These are phyloP conservation scores for Portevinia maculata DNA, from an alignment of 2,888 invertebrate species.

Conservation along the genomic window DNA sequence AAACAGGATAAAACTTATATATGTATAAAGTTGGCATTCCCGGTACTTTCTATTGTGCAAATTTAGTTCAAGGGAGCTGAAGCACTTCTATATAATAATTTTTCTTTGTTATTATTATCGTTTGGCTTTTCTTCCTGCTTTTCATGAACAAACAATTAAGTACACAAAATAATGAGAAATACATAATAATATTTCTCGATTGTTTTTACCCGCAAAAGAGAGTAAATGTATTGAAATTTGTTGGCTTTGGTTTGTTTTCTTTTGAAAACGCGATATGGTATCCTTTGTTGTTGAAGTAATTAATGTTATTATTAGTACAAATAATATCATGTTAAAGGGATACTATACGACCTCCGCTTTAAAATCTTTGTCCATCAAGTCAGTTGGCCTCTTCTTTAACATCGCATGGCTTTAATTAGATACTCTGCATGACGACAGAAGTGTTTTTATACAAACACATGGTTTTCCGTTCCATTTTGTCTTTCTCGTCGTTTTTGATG, in stretches of 20 bases:
- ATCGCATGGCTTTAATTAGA: constrained; percentile 16
- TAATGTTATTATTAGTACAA: neutral
- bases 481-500: constrained; percentile 19
- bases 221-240: neutral
- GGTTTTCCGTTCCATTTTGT: neutral
- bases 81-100: constrained; percentile 26
- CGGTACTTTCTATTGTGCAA: constrained; percentile 12
- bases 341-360: neutral
- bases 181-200: neutral
- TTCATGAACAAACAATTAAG: neutral
- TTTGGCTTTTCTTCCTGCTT: neutral
- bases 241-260: neutral
- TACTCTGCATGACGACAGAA: neutral
- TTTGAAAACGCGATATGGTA: neutral
- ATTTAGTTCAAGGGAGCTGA: constrained; percentile 20
- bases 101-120: neutral
- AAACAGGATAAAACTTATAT: neutral
- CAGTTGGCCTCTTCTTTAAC: neutral
- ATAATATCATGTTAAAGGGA: neutral
- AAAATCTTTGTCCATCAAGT: neutral
- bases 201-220: neutral
- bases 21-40: constrained; percentile 12
- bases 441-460: constrained; percentile 6
- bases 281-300: constrained; percentile 1
- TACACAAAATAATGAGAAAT: neutral